Conservation (phyloP, 2,113 vertebrate genomes). For the Euleptes europaea region DNA sequence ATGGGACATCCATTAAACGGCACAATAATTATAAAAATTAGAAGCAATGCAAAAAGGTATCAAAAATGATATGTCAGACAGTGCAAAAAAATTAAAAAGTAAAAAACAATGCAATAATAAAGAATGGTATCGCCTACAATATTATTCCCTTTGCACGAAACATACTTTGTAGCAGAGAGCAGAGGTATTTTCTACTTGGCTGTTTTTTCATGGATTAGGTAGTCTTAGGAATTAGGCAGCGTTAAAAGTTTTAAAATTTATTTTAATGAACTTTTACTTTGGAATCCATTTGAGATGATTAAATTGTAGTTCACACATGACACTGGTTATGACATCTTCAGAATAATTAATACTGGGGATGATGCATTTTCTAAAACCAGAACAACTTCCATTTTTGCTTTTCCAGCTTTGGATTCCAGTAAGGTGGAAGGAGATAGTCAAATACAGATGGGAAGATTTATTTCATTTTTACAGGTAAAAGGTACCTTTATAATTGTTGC, state of each 20-base stretch:
- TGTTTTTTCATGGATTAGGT: not conserved
- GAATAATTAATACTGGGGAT: not conserved
- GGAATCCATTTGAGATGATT: not conserved
- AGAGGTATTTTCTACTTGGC: not conserved
- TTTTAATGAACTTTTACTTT: not conserved
- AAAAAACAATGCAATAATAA: too few species aligned
- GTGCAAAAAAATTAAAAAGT: too few species aligned
- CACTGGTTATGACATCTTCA: not conserved
- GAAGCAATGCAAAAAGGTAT: too few species aligned
- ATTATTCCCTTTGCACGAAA: too few species aligned
- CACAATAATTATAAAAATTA: too few species aligned
- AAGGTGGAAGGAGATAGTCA: constrained; percentile 94
- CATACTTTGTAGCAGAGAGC: not conserved
- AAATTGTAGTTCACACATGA: not conserved
- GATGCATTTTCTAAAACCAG: constrained; percentile 23
- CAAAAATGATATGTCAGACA: too few species aligned
- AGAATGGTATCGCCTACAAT: too few species aligned
- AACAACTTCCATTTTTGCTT: constrained; percentile 52
- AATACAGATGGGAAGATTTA: constrained; percentile 97
- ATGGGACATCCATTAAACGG: too few species aligned
- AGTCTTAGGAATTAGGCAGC: not conserved
- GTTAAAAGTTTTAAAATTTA: not conserved
- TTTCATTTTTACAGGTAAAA: constrained; percentile 96
- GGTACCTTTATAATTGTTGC: constrained; percentile 5
- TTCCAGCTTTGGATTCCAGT: constrained; percentile 88